Evolutionary conservation across 2,113 vertebrate genomes (phyloP), one percentile per base, ranked within the genome.

Genomic region (Phyllopteryx taeniolatus): DNA sequence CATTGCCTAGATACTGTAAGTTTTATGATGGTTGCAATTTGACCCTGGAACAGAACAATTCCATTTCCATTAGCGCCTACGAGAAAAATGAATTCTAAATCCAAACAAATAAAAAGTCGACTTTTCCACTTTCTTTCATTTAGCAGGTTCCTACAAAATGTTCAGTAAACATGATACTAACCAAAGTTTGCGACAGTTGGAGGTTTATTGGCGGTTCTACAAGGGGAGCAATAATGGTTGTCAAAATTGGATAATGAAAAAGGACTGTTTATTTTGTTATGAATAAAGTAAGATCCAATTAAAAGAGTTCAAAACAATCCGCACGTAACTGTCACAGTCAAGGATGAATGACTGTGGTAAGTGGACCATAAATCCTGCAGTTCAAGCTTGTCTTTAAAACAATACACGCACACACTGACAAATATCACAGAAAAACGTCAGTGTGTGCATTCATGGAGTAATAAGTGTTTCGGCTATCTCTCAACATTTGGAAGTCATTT

Each of bases 401-500:
- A 61, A 62, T n/a, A 33, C 27, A 35, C n/a, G 12, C 20, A 44
- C n/a, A 1, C 5, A 22, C 33, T 68, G 71, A 57, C 70, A 67
- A 47, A 74, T 62, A 68, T 13, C 14, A 56, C 51, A 42, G 35
- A 44, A 70, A 78, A 74, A 75, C 53, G n/a, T 10, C 42, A 20
- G 14, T 20, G n/a, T 0, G 17, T 7, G 44, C 47, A 57, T 1
- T 67, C 72, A 73, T 14, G 33, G 61, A 74, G 70, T 76, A 72
- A 77, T 74, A 53, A 77, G 39, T 56, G 71, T 70, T 72, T 83
- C 68, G 78, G 51, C 70, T 78, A 83, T 81, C 78, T 64, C 49
- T 86, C 81, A 89, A 85, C 86, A 87, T 88, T 86, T 89, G 87
- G 78, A 83, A 88, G 83, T 83, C 70, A 86, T 89, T 87, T 86